Evolutionary conservation across 2,888 invertebrate species (phyloP).

Genomic region (Tiliacea aurago): DNA sequence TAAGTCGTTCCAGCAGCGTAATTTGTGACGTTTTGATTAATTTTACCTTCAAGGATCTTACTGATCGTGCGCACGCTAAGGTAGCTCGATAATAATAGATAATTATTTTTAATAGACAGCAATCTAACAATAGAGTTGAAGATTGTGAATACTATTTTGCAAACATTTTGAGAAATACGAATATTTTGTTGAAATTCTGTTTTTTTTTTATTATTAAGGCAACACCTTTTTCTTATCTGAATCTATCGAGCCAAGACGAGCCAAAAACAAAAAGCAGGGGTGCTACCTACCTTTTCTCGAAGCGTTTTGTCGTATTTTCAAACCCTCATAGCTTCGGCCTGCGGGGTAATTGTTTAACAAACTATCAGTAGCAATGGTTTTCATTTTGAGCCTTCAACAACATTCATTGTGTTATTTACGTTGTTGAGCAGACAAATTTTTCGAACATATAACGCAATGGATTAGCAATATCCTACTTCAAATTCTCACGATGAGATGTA

Average conservation of each 20-base stretch:
- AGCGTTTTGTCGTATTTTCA: too few species aligned
- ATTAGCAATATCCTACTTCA: too few species aligned
- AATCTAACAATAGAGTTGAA: neutral
- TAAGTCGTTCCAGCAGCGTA: neutral
- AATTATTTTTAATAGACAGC: conserved; percentile 15
- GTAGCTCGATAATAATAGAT: neutral
- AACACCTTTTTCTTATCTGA: neutral
- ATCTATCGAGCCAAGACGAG: neutral
- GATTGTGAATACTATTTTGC: conserved; percentile 13
- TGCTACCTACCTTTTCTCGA: too few species aligned
- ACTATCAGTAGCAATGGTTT: too few species aligned
- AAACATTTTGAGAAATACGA: conserved; percentile 8
- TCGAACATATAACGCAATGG: too few species aligned
- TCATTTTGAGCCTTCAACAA: too few species aligned
- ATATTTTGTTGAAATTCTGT: neutral
- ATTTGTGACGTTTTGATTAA: neutral
- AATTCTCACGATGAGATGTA: too few species aligned
- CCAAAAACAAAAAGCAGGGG: neutral
- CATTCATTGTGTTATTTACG: too few species aligned
- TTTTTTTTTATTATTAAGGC: neutral
- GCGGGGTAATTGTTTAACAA: too few species aligned
- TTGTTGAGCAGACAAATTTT: too few species aligned
- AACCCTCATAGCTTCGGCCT: too few species aligned
- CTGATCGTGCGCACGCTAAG: conserved; percentile 1
- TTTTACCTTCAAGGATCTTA: conserved; percentile 16